Evolutionary conservation across 2,888 invertebrate species (phyloP), one percentile per base, ranked within the genome.

Genomic region (Phlogophora meticulosa): DNA sequence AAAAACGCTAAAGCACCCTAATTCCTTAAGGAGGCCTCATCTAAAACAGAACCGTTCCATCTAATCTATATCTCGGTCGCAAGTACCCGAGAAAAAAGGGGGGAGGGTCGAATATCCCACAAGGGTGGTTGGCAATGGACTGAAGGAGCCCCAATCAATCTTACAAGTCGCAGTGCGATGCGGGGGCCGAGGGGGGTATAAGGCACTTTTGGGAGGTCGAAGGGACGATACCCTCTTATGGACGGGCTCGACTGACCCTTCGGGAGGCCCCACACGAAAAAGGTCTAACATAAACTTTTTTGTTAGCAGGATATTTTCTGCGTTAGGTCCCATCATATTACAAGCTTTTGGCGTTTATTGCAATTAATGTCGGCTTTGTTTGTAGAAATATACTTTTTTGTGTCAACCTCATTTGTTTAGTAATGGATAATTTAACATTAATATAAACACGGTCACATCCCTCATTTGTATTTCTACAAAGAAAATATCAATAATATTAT

Each of bases 101-200:
- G 90, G 93, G 90, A 88, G 93, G 94, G 92, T 92, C 92, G 93
- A 93, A 92, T 93, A 93, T 92, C 94, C 93, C 94, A 84, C 92
- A 91, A 87, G 91, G 92, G 90, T 91, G 93, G 93, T 85, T 91
- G 88, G 94, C 93, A 94, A 94, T 94, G 95, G 95, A 95, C 95
- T 95, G 93, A 94, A 95, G 95, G 94, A 94, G 95, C 93, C 94
- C 96, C 96, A 95, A 96, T 96, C 96, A 95, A 96, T 96, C 96
- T 96, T 96, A 94, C 94, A 94, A 95, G 95, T 95, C 95, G 94
- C 93, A 89, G 87, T 89, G 92, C 90, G 88, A 87, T 86, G 88
- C 82, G 83, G 84, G 79, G 81, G 69, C 58, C 68, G 65, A 68
- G 82, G 72, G 78, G 80, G 84, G 85, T 85, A 78, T 84, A 84